A percentile compares a stretch with the other conserved stretches of the same genome.
These are phyloP conservation scores for Lordiphosa mommai DNA, from an alignment of 1,140 invertebrate genomes.

Conservation along the genomic window DNA sequence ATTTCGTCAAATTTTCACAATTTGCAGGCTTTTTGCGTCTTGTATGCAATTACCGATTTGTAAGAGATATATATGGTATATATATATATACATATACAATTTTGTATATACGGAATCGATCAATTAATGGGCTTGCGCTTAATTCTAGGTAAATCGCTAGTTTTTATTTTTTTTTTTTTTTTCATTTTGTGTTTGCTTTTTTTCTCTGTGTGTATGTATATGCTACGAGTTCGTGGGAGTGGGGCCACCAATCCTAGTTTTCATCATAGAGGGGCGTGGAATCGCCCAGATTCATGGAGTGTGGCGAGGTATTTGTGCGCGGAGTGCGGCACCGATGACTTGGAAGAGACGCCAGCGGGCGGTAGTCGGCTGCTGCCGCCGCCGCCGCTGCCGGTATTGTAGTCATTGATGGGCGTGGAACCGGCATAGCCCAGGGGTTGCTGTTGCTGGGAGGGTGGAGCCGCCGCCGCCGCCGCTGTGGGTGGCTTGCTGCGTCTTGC, in stretches of 20 bases:
- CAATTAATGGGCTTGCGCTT: too few species aligned
- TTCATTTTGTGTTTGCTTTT: too few species aligned
- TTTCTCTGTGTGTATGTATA: too few species aligned
- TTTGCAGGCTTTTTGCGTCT: background rate
- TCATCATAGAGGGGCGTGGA: slow-evolving; percentile 95
- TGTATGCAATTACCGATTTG: too few species aligned
- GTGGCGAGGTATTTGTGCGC: slow-evolving; percentile 90
- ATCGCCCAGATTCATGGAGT: slow-evolving; percentile 93
- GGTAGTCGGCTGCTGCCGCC: slow-evolving; percentile 39
- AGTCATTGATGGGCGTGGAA: slow-evolving; percentile 52
- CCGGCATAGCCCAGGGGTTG: slow-evolving; percentile 23
- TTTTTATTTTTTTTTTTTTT: too few species aligned
- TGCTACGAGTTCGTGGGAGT: too few species aligned
- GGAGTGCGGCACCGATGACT: slow-evolving; percentile 85
- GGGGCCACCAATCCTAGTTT: slow-evolving; percentile 62
- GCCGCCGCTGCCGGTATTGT: slow-evolving; percentile 42
- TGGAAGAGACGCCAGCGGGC: slow-evolving; percentile 51
- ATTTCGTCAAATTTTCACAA: slow-evolving; percentile 28
- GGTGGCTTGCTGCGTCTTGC: slow-evolving; percentile 55
- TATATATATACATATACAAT: slow-evolving; percentile 27
- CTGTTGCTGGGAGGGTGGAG: slow-evolving; percentile 22
- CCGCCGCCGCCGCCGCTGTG: too few species aligned
- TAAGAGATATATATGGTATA: slow-evolving; percentile 19
- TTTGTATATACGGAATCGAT: too few species aligned
- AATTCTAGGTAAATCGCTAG: too few species aligned